These are phyloP conservation scores for Cephalopholis sonnerati DNA, from an alignment of 2,113 vertebrate genomes.

Conservation along the genomic window DNA sequence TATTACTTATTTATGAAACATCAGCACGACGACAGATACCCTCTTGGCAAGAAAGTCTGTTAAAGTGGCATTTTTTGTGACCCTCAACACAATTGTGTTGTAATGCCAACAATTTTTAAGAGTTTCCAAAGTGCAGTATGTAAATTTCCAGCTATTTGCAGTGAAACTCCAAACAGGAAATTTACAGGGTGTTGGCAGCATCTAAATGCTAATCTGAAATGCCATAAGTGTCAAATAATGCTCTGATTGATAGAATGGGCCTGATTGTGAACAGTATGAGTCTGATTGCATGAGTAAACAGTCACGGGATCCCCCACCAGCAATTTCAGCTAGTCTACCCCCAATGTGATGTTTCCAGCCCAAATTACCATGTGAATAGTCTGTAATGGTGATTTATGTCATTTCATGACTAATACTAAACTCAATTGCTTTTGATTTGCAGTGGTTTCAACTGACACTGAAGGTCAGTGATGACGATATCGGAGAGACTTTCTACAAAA, in stretches of 20 bases:
- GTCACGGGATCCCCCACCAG: conserved; percentile 60
- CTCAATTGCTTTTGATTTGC: conserved; percentile 66
- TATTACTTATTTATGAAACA: background rate
- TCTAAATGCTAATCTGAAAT: conserved; percentile 55
- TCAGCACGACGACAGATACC: too few relatives aligned
- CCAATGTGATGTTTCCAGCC: conserved; percentile 17
- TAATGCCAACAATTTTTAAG: background rate
- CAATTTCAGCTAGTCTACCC: conserved; percentile 36
- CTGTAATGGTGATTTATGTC: conserved; percentile 58
- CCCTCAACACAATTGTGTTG: background rate
- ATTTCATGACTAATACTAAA: conserved; percentile 32
- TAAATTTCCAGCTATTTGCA: conserved; percentile 1
- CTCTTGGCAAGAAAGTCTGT: background rate
- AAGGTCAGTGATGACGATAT: conserved; percentile 34
- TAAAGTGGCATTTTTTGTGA: background rate
- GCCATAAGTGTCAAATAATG: conserved; percentile 46
- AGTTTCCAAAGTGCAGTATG: background rate
- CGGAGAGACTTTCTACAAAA: conserved; percentile 11
- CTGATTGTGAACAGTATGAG: conserved; percentile 75
- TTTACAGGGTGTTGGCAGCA: conserved; percentile 10
- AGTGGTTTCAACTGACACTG: conserved; percentile 24
- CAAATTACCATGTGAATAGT: conserved; percentile 60
- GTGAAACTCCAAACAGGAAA: background rate
- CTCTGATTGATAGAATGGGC: conserved; percentile 71
- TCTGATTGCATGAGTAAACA: conserved; percentile 74